Percentiles rank a stretch among this genome's conserved stretches.
phyloP scores from a whole-genome alignment of 2,888 invertebrate species.

The Lissocephala sabroskyi region DNA sequence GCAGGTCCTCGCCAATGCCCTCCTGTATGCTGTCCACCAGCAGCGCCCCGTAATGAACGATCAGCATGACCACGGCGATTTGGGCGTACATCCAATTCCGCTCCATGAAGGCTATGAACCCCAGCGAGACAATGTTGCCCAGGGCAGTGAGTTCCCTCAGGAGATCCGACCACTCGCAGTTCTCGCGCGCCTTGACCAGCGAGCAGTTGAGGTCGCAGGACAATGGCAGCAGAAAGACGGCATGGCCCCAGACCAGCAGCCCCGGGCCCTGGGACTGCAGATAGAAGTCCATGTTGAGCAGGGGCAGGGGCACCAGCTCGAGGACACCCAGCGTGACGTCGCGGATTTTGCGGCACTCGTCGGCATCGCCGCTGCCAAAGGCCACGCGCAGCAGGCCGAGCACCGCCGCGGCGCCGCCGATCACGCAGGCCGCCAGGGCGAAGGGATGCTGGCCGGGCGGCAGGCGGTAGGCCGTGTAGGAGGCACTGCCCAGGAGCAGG shows the following conservation, averaged over 20 bases:
- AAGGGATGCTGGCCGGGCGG: constrained; percentile 33
- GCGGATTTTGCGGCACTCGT: constrained; percentile 21
- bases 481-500: constrained; percentile 36
- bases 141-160: constrained; percentile 43
- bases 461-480: constrained; percentile 27
- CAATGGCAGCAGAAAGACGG: constrained; percentile 50
- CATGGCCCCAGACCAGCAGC: constrained; percentile 44
- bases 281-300: constrained; percentile 61
- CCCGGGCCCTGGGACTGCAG: constrained; percentile 26
- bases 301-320: constrained; percentile 49
- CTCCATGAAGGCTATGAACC: constrained; percentile 42
- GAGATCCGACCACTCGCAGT: constrained; percentile 34
- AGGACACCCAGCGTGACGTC: constrained; percentile 33
- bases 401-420: constrained; percentile 46
- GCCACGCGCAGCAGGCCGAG: constrained; percentile 42
- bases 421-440: constrained; percentile 43
- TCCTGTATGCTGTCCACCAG: constrained; percentile 34
- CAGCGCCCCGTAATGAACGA: constrained; percentile 36
- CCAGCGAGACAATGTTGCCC: constrained; percentile 54
- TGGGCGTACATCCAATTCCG: constrained; percentile 32
- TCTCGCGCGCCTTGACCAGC: constrained; percentile 22
- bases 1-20: constrained; percentile 36
- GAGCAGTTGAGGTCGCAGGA: constrained; percentile 41
- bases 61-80: constrained; percentile 39
- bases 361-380: constrained; percentile 17